A percentile compares a stretch with the other conserved stretches of the same genome.
Conservation (phyloP, 2,888 invertebrate genomes). For the Ophraella communa region DNA sequence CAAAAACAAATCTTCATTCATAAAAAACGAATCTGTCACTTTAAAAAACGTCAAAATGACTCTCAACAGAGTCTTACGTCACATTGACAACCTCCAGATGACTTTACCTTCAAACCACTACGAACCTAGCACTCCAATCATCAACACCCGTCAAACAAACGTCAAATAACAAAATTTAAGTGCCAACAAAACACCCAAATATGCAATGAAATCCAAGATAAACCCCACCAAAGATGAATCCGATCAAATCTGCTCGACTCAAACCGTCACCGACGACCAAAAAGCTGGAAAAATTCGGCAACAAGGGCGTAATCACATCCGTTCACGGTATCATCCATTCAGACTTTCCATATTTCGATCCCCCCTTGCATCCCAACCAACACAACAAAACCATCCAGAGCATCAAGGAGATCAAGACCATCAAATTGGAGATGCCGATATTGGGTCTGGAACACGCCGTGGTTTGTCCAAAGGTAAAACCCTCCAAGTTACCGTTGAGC, state of each 20-base stretch:
- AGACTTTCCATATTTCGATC: neutral
- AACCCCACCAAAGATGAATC: neutral
- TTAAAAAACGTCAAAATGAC: too few relatives aligned
- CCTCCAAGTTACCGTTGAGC: neutral
- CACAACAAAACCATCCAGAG: neutral
- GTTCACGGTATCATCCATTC: neutral
- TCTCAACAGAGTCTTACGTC: too few relatives aligned
- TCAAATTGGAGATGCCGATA: constrained; percentile 6
- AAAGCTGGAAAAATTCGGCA: neutral
- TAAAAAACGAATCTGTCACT: too few relatives aligned
- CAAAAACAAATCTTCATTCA: too few relatives aligned
- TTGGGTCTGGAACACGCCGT: constrained; percentile 11
- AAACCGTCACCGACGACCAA: neutral
- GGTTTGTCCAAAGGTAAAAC: neutral
- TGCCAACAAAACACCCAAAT: neutral
- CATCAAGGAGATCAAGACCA: neutral
- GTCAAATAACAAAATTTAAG: neutral
- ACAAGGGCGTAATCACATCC: neutral
- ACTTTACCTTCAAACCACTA: too few relatives aligned
- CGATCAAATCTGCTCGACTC: neutral
- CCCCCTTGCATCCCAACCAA: neutral
- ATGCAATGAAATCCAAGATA: neutral
- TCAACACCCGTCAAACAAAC: neutral
- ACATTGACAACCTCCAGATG: too few relatives aligned
- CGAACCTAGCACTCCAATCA: too few relatives aligned